These are phyloP conservation scores for Triplophysa rosa DNA, from an alignment of 2,113 vertebrate species.

Conservation along the genomic window DNA sequence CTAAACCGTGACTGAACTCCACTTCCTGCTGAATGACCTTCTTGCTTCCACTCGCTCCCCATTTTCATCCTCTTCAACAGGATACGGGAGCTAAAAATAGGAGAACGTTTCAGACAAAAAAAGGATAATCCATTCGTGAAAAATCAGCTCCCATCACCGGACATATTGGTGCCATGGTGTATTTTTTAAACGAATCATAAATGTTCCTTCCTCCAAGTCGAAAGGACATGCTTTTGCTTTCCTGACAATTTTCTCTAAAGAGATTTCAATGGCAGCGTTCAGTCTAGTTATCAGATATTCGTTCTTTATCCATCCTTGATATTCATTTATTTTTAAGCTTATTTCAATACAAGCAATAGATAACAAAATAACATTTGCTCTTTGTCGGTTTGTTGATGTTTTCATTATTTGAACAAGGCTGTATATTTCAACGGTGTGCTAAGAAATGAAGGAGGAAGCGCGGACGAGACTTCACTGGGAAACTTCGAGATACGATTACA, in stretches of 20 bases:
- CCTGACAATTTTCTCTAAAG: slow-evolving; percentile 50
- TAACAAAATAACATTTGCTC: slow-evolving; percentile 42
- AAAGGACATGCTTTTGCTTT: slow-evolving; percentile 69
- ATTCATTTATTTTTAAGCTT: slow-evolving; percentile 46
- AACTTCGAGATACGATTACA: slow-evolving; percentile 6
- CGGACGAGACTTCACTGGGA: slow-evolving; percentile 39
- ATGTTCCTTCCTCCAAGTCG: slow-evolving; percentile 51
- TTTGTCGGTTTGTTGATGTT: slow-evolving; percentile 47
- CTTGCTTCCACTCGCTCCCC: slow-evolving; percentile 34
- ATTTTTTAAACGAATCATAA: slow-evolving; percentile 49
- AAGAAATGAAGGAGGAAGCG: slow-evolving; percentile 17
- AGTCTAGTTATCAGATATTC: slow-evolving; percentile 49
- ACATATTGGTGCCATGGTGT: slow-evolving; percentile 58
- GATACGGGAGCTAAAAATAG: slow-evolving; percentile 19
- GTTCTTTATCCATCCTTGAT: slow-evolving; percentile 17
- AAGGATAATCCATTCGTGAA: slow-evolving; percentile 26
- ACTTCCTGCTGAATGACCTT: slow-evolving; percentile 47
- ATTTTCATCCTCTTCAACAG: slow-evolving; percentile 31
- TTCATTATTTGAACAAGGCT: slow-evolving; percentile 45
- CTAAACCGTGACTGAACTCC: slow-evolving; percentile 55
- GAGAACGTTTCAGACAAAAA: slow-evolving; percentile 3
- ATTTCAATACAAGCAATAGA: slow-evolving; percentile 59
- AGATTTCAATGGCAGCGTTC: slow-evolving; percentile 49
- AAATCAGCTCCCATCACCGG: slow-evolving; percentile 48
- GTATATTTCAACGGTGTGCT: slow-evolving; percentile 44